Evolutionary conservation across 2,888 invertebrate genomes (phyloP).

Genomic region (Hyppa rectilinea): DNA sequence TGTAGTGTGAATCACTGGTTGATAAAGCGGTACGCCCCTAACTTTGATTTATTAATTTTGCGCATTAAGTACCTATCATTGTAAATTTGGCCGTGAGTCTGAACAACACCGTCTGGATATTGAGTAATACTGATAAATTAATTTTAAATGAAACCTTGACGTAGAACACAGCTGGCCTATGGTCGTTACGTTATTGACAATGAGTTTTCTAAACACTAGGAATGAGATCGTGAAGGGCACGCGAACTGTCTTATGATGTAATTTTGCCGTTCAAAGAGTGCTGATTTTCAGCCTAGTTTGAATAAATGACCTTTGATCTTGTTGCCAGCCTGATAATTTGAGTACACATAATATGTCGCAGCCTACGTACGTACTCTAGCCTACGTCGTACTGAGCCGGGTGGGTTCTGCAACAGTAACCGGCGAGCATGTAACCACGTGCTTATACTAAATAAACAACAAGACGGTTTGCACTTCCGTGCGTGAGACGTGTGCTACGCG

Average conservation of each 20-base stretch:
- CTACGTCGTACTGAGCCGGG: no score
- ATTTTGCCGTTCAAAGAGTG: no score
- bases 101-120: slow-evolving; percentile 2
- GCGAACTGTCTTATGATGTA: no score
- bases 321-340: no score
- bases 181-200: not conserved
- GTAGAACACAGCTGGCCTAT: not conserved
- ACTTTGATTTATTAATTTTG: slow-evolving; percentile 18
- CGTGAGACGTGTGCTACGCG: not conserved
- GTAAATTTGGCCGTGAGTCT: slow-evolving; percentile 18
- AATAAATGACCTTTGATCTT: no score
- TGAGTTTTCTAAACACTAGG: no score
- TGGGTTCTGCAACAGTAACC: no score
- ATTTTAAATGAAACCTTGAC: slow-evolving; percentile 32
- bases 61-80: slow-evolving; percentile 22
- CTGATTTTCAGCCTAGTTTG: no score
- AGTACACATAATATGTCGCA: no score
- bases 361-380: no score
- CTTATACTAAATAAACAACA: slow-evolving; percentile 12
- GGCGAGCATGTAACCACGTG: not conserved
- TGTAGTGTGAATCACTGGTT: slow-evolving; percentile 34
- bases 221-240: no score
- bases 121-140: slow-evolving; percentile 16
- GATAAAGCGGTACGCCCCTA: slow-evolving; percentile 49
- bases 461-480: slow-evolving; percentile 7